Percentiles rank a stretch among this genome's conserved stretches.
phyloP scores from a whole-genome alignment of 2,113 vertebrate genomes.

The Melanerpes aurifrons region DNA sequence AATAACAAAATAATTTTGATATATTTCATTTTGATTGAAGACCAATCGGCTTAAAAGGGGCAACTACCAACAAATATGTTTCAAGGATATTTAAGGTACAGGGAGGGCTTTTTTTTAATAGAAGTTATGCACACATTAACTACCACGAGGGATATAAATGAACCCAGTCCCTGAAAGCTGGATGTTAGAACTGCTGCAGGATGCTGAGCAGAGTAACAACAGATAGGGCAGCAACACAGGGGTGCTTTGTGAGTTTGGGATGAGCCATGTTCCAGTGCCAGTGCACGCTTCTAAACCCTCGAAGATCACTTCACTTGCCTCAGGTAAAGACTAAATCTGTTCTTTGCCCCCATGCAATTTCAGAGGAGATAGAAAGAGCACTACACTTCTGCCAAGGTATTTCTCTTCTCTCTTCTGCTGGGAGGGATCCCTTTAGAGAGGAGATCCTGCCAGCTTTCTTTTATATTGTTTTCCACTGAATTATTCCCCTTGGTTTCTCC shows the following conservation, averaged over 20 bases:
- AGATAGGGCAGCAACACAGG: background rate
- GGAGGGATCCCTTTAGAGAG: constrained; percentile 9
- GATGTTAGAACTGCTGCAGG: background rate
- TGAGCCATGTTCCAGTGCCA: accelerated
- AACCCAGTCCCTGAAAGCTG: background rate
- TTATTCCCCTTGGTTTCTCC: constrained; percentile 48
- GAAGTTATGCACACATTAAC: background rate
- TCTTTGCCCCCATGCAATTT: background rate
- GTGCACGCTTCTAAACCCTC: background rate
- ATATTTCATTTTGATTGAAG: constrained; percentile 55
- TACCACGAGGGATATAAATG: background rate
- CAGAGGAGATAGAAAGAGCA: background rate
- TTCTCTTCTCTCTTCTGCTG: constrained; percentile 1
- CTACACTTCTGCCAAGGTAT: background rate
- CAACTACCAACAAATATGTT: constrained; percentile 8
- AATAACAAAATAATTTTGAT: constrained; percentile 53
- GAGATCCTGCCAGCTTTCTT: constrained; percentile 33
- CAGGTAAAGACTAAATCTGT: background rate
- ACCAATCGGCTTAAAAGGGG: constrained; percentile 12
- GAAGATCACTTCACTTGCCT: background rate
- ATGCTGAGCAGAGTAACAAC: background rate
- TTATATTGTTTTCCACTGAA: background rate
- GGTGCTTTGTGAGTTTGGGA: background rate
- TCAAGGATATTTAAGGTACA: constrained; percentile 33
- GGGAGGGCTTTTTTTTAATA: constrained; percentile 16